Evolutionary conservation across 2,797 vertebrate species (phyloP), one percentile per base, ranked within the genome.

Genomic region (Pipistrellus nathusii): DNA sequence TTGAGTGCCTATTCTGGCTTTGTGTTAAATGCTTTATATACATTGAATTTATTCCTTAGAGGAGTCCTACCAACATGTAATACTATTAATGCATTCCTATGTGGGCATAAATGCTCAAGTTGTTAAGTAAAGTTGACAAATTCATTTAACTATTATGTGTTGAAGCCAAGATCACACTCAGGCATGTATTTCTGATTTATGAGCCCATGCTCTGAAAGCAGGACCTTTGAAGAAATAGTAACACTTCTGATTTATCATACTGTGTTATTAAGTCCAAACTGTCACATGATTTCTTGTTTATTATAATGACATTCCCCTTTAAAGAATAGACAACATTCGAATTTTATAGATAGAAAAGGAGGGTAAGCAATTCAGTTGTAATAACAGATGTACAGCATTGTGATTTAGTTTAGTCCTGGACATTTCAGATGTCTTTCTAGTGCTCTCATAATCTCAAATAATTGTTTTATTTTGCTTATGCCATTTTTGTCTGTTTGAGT

Each of bases 181-280:
- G 25, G 46, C 14, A 92, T 23, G 8, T 55, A 18, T 93, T 93
- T 88, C 68, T 94, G 53, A 76, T 13, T 85, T 59, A 13, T 1
- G 81, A 86, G 1, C 62, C 68, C 32, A n/a, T 38, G 3, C 3
- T 91, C 46, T 57, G 21, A 81, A 27, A 73, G 64, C 69, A 72
- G 32, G 30, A 69, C 17, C 32, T 91, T 86, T 77, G 53, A 88
- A 90, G 13, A 80, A 76, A 81, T 57, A 68, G 23, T 83, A 68
- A 84, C 8, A 72, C 13, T n/a, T 85, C 55, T 88, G 62, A 92
- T 85, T 66, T 62, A 82, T 46, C 48, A 64, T n/a, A 9, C 27
- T 41, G 81, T 85, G 27, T 93, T 51, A 57, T 62, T 95, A 85
- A 96, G 10, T 86, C 93, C 38, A 94, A 68, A 62, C 3, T 83